Conservation (phyloP, 1,140 invertebrate species). For the Dufourea novaeangliae region DNA sequence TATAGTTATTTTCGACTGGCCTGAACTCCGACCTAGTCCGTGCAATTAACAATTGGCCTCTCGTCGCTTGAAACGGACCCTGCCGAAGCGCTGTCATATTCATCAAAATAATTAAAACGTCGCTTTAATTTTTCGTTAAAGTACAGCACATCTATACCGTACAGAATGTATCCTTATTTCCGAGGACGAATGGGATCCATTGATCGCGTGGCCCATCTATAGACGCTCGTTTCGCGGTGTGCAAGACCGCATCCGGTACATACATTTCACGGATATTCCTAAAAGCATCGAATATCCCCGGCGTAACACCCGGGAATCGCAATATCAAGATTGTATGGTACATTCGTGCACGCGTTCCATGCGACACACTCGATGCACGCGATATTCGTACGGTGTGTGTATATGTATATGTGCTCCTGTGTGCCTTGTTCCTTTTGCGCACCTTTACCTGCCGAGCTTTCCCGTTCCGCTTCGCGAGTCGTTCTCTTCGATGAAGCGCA, state of each 20-base stretch:
- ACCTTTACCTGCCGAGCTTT: neutral
- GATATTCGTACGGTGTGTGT: neutral
- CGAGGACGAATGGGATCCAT: too few species aligned
- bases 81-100: too few species aligned
- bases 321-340: conserved; percentile 20
- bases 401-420: neutral
- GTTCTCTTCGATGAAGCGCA: conserved; percentile 15
- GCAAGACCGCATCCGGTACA: too few species aligned
- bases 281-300: neutral
- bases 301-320: conserved; percentile 1
- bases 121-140: too few species aligned
- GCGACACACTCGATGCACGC: neutral
- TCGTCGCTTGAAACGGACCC: too few species aligned
- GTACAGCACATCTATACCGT: too few species aligned
- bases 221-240: neutral
- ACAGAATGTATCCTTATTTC: too few species aligned
- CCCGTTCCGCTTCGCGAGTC: neutral
- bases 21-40: too few species aligned
- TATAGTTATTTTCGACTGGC: too few species aligned
- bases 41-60: too few species aligned
- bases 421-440: neutral
- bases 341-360: conserved; percentile 6
- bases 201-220: neutral
- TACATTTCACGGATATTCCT: neutral
- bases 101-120: too few species aligned